phyloP scores from a whole-genome alignment of 2,888 invertebrate genomes.

The Cheiracanthium punctorium region DNA sequence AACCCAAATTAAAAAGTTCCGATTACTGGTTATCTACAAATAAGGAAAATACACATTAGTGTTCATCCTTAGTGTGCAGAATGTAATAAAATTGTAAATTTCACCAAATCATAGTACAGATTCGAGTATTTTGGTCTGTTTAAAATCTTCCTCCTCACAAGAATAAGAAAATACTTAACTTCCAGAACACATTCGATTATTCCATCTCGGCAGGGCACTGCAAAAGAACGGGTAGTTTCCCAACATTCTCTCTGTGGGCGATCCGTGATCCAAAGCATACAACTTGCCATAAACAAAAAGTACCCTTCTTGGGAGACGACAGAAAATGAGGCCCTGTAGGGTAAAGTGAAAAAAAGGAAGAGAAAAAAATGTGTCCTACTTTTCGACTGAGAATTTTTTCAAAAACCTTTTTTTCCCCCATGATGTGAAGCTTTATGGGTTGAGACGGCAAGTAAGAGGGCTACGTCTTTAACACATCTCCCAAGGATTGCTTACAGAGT shows the following conservation, averaged over 20 bases:
- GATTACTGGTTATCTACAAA: too few species aligned
- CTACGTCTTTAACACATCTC: neutral
- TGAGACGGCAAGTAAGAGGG: neutral
- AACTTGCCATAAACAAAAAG: neutral
- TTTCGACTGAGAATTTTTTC: neutral
- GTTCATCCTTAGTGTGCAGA: too few species aligned
- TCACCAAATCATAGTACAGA: too few species aligned
- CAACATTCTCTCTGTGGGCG: neutral
- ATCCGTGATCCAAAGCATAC: neutral
- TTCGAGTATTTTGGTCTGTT: too few species aligned
- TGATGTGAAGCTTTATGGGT: neutral
- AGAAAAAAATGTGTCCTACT: conserved; percentile 17
- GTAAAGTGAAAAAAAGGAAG: too few species aligned
- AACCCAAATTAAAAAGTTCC: too few species aligned
- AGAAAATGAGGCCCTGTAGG: neutral
- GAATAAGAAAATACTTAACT: neutral
- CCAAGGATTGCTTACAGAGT: neutral
- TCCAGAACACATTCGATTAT: too few species aligned
- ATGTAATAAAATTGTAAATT: too few species aligned
- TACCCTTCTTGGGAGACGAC: neutral
- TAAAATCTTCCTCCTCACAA: too few species aligned
- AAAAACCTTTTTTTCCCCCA: neutral
- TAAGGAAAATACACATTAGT: too few species aligned
- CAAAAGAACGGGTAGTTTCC: neutral
- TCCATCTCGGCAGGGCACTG: neutral